phyloP scores from a whole-genome alignment of 64 coral and sea anemone species.

The Acropora tenuis region DNA sequence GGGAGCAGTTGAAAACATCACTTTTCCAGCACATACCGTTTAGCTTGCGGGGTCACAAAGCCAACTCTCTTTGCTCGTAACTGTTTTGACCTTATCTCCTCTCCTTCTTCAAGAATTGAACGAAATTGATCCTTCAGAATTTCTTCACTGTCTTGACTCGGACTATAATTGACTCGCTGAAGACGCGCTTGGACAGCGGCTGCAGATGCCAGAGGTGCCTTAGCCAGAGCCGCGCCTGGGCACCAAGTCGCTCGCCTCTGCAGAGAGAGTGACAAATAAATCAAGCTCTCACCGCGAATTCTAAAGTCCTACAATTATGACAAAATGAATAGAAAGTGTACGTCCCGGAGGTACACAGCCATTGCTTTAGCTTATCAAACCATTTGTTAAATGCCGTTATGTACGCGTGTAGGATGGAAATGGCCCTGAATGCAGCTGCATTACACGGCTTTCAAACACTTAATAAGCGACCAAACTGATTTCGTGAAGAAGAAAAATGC shows the following conservation, averaged over 20 bases:
- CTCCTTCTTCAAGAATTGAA: conserved; percentile 12
- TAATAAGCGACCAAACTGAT: no score
- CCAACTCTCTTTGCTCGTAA: background rate
- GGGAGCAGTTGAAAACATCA: no score
- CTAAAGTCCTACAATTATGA: no score
- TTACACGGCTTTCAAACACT: no score
- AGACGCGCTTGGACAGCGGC: conserved; percentile 23
- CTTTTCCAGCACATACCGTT: conserved; percentile 26
- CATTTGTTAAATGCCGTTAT: no score
- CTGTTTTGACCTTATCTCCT: background rate
- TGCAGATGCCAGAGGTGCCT: conserved; percentile 39
- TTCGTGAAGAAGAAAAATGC: no score
- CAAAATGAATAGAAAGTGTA: no score
- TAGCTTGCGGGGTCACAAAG: background rate
- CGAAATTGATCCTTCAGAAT: conserved; percentile 12
- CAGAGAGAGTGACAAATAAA: background rate
- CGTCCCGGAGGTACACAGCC: no score
- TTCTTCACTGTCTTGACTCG: conserved; percentile 56
- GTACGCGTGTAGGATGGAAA: no score
- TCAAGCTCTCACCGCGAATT: no score
- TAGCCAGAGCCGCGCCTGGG: conserved; percentile 51
- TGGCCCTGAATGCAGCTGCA: no score
- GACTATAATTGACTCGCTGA: background rate
- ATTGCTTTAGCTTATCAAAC: no score
- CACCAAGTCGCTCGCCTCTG: conserved; percentile 65